Base-by-base conservation (phyloP, 2,113 vertebrate species). In the Amblyopsis rosae region DNA sequence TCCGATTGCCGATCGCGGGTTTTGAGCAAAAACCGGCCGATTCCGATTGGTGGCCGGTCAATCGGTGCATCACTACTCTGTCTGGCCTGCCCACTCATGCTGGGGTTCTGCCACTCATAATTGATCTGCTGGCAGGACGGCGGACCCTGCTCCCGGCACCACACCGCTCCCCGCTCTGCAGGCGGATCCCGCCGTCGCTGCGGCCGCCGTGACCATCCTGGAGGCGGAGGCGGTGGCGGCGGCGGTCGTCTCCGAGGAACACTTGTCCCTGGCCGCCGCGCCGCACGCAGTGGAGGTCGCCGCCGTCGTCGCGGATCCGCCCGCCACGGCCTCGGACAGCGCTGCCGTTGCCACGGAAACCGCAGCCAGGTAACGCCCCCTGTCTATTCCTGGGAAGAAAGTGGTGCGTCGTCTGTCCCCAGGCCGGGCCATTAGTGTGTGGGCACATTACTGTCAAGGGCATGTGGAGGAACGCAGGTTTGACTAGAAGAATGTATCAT, bases 281-380 rank as follows among this genome's bases (percentile, higher is more conserved):
- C 87, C 82, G 65, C 81, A 65, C 32, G 68, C 62, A 67, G 69
- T 80, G 69, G 92, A 93, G 85, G 86, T 86, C 66, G 87, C 65
- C 82, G 15, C 73, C 6, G 77, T 26, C 82, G 15, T 71, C 6
- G 77, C 67, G 41, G 90, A 92, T 12, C 65, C 82, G 66, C 86
- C 89, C 6, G 79, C 83, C 79, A 76, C 77, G 49, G 79, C 86
- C 66, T 62, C 71, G 2, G 91, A 93, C 81, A 86, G 72, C 53
- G 3, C 76, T 1, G 73, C 69, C 47, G 48, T 8, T 6, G 35
- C 63, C 26, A 65, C 82, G 2, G 93, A 93, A 74, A 65, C 62
- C 67, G 41, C 83, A 53, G 71, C 63, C 82, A 93, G 92, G 92
- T 93, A 86, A 79, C 17, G 7, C 35, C 70, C 54, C 47, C 65